Conservation (phyloP, 2,113 vertebrate genomes). For the Gobio gobio region DNA sequence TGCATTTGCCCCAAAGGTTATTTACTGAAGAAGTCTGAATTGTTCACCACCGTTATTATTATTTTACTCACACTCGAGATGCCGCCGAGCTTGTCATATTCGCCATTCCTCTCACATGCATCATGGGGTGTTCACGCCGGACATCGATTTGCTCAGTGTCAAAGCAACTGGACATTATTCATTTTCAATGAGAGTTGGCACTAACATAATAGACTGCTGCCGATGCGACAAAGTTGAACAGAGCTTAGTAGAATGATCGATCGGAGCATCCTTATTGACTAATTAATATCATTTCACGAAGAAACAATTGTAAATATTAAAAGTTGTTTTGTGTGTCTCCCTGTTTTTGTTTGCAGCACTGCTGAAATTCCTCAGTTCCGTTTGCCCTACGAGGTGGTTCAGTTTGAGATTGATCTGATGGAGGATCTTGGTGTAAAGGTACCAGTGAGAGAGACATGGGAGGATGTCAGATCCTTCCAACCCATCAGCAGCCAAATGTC, state of each 20-base stretch:
- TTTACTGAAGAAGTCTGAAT: slow-evolving; percentile 13
- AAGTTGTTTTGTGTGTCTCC: background rate
- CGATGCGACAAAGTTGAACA: background rate
- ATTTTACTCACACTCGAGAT: background rate
- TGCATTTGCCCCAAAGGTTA: background rate
- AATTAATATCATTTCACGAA: background rate
- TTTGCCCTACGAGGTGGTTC: slow-evolving; percentile 85
- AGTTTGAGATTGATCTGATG: slow-evolving; percentile 89
- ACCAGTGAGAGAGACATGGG: slow-evolving; percentile 41
- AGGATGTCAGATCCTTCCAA: slow-evolving; percentile 54
- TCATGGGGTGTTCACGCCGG: background rate
- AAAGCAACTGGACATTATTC: background rate
- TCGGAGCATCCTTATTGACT: background rate
- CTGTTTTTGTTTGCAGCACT: slow-evolving; percentile 65
- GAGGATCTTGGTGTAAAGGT: slow-evolving; percentile 88
- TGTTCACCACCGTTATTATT: background rate
- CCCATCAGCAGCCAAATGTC: slow-evolving; percentile 80
- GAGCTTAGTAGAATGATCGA: background rate
- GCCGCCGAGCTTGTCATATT: background rate
- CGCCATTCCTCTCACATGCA: background rate
- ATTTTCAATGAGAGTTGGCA: slow-evolving; percentile 9
- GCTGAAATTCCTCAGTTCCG: slow-evolving; percentile 93
- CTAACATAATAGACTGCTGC: slow-evolving; percentile 5
- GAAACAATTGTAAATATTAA: slow-evolving; percentile 14
- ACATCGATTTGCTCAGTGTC: background rate